phyloP scores from a whole-genome alignment of 2,113 vertebrate genomes.

The Perca flavescens region DNA sequence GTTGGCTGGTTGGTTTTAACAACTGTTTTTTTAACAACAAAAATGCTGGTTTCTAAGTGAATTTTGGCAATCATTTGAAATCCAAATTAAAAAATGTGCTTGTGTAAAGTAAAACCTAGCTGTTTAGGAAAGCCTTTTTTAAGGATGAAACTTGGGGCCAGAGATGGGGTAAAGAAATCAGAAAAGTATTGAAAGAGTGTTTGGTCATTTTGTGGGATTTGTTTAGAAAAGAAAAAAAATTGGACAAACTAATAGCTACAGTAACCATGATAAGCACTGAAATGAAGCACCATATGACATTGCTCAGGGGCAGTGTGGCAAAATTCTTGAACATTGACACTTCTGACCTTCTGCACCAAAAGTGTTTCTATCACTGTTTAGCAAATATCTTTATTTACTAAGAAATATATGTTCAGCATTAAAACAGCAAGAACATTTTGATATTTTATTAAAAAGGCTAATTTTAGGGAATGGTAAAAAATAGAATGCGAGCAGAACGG shows the following conservation, averaged over 20 bases:
- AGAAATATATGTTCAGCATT: neutral
- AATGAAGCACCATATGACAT: neutral
- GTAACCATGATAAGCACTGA: neutral
- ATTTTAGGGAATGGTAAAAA: neutral
- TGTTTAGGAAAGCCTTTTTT: no score
- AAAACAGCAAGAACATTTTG: neutral
- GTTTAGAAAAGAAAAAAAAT: no score
- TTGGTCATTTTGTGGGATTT: neutral
- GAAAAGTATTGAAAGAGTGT: neutral
- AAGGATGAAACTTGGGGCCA: no score
- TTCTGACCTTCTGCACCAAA: neutral
- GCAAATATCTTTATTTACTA: neutral
- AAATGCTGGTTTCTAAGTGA: neutral
- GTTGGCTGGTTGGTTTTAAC: constrained; percentile 1
- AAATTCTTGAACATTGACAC: neutral
- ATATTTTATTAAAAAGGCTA: neutral
- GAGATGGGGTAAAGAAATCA: no score
- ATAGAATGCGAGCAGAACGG: no score
- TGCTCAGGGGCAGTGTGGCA: neutral
- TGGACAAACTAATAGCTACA: neutral
- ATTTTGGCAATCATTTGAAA: neutral
- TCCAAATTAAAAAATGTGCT: neutral
- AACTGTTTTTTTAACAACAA: neutral
- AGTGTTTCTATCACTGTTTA: neutral
- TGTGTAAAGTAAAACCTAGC: neutral